Evolutionary conservation across 2,797 vertebrate species (phyloP).

Genomic region (Limosa lapponica): DNA sequence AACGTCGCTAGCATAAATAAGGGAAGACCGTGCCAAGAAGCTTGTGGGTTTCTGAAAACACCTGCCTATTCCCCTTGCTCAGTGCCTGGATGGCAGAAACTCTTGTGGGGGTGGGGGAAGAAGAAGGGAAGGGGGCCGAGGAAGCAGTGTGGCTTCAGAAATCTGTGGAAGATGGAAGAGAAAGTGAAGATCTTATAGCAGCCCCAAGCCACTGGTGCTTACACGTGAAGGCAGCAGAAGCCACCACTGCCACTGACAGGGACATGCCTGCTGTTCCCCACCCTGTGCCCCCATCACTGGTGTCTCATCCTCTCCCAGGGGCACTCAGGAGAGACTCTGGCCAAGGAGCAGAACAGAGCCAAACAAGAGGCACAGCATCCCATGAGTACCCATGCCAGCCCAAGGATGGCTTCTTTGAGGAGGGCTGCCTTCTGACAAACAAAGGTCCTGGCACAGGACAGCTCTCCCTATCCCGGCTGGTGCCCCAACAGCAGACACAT

Average conservation of each 20-base stretch:
- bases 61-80: not conserved
- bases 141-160: not conserved
- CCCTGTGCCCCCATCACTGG: not conserved
- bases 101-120: fast-evolving
- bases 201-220: not conserved
- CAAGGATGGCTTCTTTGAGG: not conserved
- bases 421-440: not conserved
- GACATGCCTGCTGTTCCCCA: not conserved
- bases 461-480: not conserved
- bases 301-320: fast-evolving
- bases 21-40: not conserved
- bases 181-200: not conserved
- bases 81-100: not conserved
- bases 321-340: not conserved
- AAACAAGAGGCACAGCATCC: not conserved
- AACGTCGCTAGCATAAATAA: not conserved
- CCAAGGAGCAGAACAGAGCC: not conserved
- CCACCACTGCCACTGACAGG: not conserved
- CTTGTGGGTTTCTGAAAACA: not conserved
- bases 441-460: not conserved
- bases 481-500: not conserved
- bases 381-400: not conserved
- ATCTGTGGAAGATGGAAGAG: not conserved
- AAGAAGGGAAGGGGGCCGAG: too few species aligned
- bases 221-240: not conserved